Conservation (phyloP, 2,797 vertebrate species). For the Characodon lateralis region DNA sequence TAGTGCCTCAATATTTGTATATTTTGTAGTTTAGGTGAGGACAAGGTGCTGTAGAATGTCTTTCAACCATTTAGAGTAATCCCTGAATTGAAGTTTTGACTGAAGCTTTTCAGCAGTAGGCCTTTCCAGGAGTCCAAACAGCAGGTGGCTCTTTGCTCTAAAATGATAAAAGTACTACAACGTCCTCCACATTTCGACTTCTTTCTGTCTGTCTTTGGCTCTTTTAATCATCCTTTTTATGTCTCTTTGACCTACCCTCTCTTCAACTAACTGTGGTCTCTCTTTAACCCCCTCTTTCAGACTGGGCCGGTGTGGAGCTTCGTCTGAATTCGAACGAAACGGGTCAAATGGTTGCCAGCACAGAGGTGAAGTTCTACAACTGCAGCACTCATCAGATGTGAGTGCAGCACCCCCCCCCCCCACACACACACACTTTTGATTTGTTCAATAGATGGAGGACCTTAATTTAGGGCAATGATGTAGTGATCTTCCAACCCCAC, state of each 20-base stretch:
- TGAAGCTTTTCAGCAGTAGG: conserved; percentile 52
- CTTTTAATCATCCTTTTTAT: conserved; percentile 16
- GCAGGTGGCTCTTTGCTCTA: conserved; percentile 68
- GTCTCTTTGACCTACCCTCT: background rate
- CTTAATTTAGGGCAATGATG: conserved; percentile 72
- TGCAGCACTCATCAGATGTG: conserved; percentile 96
- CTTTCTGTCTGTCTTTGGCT: conserved; percentile 31
- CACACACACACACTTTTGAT: conserved; percentile 29
- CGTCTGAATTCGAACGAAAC: conserved; percentile 93
- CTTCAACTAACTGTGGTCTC: background rate
- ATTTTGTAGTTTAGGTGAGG: conserved; percentile 40
- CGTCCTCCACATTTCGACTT: conserved; percentile 52
- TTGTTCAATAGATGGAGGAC: conserved; percentile 56
- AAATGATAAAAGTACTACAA: conserved; percentile 64
- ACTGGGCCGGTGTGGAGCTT: conserved; percentile 92
- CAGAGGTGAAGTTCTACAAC: conserved; percentile 98
- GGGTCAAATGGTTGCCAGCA: conserved; percentile 91
- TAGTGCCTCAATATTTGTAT: conserved; percentile 37
- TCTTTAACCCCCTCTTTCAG: conserved; percentile 65
- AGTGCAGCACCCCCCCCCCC: conserved; percentile 62
- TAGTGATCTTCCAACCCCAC: conserved; percentile 59
- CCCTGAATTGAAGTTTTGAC: conserved; percentile 59
- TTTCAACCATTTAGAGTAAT: conserved; percentile 55
- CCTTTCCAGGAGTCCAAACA: conserved; percentile 48
- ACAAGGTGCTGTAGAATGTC: conserved; percentile 40